Evolutionary conservation across 2,113 vertebrate genomes (phyloP).

Genomic region (Lophius piscatorius): DNA sequence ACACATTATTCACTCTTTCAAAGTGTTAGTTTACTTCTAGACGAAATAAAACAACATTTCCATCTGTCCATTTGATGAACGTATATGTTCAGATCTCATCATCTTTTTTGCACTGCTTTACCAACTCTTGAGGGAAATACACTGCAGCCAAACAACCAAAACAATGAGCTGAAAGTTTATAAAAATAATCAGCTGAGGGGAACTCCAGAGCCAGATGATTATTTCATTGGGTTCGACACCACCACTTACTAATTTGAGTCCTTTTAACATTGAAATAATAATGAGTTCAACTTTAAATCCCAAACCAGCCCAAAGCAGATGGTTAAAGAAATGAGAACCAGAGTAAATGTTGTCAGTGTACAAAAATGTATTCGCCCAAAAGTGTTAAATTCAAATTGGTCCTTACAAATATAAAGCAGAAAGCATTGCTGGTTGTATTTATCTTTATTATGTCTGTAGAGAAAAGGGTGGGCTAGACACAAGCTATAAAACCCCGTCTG

Average conservation of each 20-base stretch:
- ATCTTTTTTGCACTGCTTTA: too few species aligned
- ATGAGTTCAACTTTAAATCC: background rate
- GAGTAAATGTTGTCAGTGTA: background rate
- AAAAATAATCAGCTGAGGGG: too few species aligned
- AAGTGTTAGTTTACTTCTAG: background rate
- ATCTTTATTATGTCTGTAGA: conserved; percentile 45
- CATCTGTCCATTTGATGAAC: background rate
- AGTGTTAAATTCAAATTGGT: conserved; percentile 9
- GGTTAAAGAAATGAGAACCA: background rate
- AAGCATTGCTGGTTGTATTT: too few species aligned
- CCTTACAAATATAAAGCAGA: conserved; percentile 18
- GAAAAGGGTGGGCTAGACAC: conserved; percentile 41
- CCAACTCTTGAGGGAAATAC: too few species aligned
- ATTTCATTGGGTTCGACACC: too few species aligned
- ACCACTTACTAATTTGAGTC: too few species aligned
- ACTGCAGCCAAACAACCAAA: too few species aligned
- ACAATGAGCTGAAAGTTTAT: too few species aligned
- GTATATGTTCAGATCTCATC: too few species aligned
- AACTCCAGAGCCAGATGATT: background rate
- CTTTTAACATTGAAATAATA: background rate
- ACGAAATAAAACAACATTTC: background rate
- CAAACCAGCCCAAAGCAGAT: background rate
- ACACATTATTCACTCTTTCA: background rate
- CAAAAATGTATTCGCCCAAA: background rate
- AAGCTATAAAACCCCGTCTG: conserved; percentile 45